These are phyloP conservation scores for Probaryconus sp. DNA, from an alignment of 1,140 invertebrate species.

Conservation along the genomic window DNA sequence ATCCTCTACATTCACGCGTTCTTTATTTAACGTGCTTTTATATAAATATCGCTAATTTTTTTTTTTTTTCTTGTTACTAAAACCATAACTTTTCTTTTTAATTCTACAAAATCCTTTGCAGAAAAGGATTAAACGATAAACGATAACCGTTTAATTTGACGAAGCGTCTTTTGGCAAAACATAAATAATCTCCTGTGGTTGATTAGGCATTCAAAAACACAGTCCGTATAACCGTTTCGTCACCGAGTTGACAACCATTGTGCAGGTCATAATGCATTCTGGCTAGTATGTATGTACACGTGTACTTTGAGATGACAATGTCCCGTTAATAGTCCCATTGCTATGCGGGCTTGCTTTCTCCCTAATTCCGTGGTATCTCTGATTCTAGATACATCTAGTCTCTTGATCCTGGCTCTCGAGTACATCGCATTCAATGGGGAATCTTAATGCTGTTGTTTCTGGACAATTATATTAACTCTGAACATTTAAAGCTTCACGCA, in stretches of 20 bases:
- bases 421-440: constrained; percentile 9
- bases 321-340: constrained; percentile 51
- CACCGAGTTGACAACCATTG: constrained; percentile 41
- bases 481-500: no score
- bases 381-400: constrained; percentile 43
- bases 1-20: neutral
- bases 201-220: constrained; percentile 35
- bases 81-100: no score
- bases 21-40: no score
- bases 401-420: constrained; percentile 47
- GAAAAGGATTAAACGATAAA: neutral
- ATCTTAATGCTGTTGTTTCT: constrained; percentile 38
- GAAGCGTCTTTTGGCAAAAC: no score
- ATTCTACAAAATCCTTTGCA: no score
- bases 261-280: constrained; percentile 28
- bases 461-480: no score
- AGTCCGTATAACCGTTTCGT: constrained; percentile 46
- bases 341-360: constrained; percentile 54
- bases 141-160: constrained; percentile 7
- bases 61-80: no score
- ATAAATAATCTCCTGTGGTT: no score
- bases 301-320: constrained; percentile 53
- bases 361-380: constrained; percentile 56
- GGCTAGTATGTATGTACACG: constrained; percentile 35
- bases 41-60: no score